Base-by-base conservation (phyloP, 2,888 invertebrate genomes). In the Unio pictorum region DNA sequence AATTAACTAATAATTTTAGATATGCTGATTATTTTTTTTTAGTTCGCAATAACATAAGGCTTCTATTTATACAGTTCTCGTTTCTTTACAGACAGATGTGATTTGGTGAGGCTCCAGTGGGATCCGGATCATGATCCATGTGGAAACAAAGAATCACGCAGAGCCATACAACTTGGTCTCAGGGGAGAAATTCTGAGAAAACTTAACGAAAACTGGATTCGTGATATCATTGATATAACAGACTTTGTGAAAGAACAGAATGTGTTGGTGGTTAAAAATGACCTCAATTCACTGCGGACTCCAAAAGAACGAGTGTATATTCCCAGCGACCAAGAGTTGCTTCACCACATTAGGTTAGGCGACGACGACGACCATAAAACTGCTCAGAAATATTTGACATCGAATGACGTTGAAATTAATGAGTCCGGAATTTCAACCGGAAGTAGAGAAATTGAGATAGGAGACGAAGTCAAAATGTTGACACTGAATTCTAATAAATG, bases 81-180 rank as follows among this genome's bases (percentile, higher is more conserved):
- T 26, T 17, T 34, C 62, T 34, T 58, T 61, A 6, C 54, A 68
- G 76, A 74, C 57, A 61, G 70, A 30, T 3, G 45, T 45, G 45
- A 45, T 45, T 45, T 45, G 45, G 84, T 85, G 6, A 73, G 84
- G 20, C 72, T 85, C 5, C 84, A 85, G 68, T 85, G 85, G 85
- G 85, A 85, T 69, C 85, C 87, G 4, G 87, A 87, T 61, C 87
- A 87, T 64, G 55, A 66, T 45, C 87, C 87, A 7, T 67, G 62
- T 8, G 79, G 79, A 18, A 65, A 55, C 4, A 83, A 82, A 60
- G 54, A 64, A 17, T 62, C 65, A 0, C 67, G 87, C 61, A 75
- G 82, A 58, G 86, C 87, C 8, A 80, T 87, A 64, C 87, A 87
- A 66, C 76, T 87, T 3, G 86, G 87, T 18, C 69, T 87, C 8